Conservation (phyloP, 2,113 vertebrate species). For the Agelaius phoeniceus region DNA sequence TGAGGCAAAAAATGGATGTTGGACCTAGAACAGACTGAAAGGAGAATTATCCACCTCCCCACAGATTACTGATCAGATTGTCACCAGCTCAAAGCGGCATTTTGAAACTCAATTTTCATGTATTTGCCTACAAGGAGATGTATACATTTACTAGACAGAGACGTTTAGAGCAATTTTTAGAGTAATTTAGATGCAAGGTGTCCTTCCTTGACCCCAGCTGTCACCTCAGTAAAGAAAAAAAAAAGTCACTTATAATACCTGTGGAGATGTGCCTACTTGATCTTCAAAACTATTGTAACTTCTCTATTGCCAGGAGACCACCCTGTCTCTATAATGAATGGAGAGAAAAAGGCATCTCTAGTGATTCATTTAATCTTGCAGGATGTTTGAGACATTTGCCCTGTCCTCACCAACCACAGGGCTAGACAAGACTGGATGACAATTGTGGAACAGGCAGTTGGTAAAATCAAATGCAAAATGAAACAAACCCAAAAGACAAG, state of each 20-base stretch:
- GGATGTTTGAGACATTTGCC: neutral
- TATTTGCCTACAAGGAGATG: neutral
- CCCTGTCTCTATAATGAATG: neutral
- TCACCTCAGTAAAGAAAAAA: neutral
- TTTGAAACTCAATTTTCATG: neutral
- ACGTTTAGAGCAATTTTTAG: neutral
- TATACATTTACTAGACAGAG: neutral
- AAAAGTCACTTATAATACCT: neutral
- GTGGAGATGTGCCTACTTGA: neutral
- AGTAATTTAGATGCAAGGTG: neutral
- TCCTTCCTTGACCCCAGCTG: neutral
- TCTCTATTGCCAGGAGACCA: neutral
- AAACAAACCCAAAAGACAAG: neutral
- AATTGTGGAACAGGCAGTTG: neutral
- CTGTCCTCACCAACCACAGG: neutral
- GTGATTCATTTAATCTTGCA: neutral
- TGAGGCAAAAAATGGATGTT: neutral
- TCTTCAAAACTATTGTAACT: neutral
- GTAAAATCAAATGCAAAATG: neutral
- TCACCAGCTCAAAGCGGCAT: accelerated
- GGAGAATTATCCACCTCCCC: neutral
- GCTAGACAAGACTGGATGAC: neutral
- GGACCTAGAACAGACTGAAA: neutral
- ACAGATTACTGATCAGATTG: neutral
- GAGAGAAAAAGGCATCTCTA: neutral